Conservation (phyloP, 2,113 vertebrate species). For the Prochilodus magdalenae region DNA sequence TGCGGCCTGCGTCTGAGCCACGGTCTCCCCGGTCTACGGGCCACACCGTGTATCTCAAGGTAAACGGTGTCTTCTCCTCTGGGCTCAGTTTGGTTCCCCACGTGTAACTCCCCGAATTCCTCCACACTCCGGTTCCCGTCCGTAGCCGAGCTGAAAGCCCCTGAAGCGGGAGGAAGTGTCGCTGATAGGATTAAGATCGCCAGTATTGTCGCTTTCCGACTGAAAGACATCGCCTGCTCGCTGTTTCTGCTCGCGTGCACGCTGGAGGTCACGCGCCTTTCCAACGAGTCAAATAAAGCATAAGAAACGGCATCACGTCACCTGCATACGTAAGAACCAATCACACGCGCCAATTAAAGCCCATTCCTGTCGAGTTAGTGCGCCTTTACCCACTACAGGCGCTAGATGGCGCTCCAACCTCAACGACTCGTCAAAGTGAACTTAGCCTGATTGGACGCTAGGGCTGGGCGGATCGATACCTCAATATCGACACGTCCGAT, state of each 20-base stretch:
- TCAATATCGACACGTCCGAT: too few species aligned
- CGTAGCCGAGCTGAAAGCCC: constrained; percentile 39
- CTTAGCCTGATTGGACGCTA: too few species aligned
- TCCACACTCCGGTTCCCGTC: neutral
- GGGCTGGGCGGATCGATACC: too few species aligned
- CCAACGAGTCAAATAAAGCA: neutral
- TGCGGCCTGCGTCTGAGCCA: neutral
- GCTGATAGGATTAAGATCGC: constrained; percentile 50
- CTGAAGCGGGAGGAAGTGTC: constrained; percentile 22
- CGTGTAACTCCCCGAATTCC: neutral
- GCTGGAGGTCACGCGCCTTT: neutral
- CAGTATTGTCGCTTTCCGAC: constrained; percentile 38
- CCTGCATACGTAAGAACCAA: neutral
- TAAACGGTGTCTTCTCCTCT: neutral
- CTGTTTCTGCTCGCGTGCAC: constrained; percentile 37
- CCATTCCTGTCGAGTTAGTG: too few species aligned
- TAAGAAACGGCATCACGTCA: too few species aligned
- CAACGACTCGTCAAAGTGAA: too few species aligned
- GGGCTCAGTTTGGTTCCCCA: neutral
- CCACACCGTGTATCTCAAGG: neutral
- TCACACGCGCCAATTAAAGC: too few species aligned
- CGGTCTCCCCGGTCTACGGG: neutral
- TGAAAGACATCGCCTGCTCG: constrained; percentile 66
- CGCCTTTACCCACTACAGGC: too few species aligned
- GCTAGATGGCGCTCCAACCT: too few species aligned